Percentiles rank a stretch among this genome's conserved stretches.
Evolutionary conservation across 2,113 vertebrate species (phyloP).

Genomic region (Plestiodon gilberti): DNA sequence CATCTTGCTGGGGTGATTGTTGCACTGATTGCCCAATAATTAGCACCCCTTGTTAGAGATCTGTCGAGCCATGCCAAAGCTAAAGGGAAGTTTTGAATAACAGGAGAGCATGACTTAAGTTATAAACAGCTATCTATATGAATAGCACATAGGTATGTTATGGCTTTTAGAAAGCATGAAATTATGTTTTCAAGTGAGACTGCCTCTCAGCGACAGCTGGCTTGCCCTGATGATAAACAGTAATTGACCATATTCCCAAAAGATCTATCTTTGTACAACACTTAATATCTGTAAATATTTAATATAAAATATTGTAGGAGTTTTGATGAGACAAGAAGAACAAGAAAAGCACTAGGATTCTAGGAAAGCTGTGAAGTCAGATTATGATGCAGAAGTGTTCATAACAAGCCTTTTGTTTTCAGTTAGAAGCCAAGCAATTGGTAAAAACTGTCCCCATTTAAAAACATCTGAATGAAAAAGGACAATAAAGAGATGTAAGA

Average conservation of each 20-base stretch:
- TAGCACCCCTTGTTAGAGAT: neutral
- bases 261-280: slow-evolving; percentile 42
- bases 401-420: slow-evolving; percentile 18
- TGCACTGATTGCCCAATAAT: neutral
- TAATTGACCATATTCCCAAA: slow-evolving; percentile 44
- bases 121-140: neutral
- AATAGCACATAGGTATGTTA: neutral
- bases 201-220: slow-evolving; percentile 35
- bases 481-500: neutral
- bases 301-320: slow-evolving; percentile 33
- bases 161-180: slow-evolving; percentile 51
- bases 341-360: neutral
- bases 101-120: neutral
- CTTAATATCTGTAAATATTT: slow-evolving; percentile 58
- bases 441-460: slow-evolving; percentile 9
- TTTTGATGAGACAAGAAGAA: slow-evolving; percentile 32
- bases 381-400: slow-evolving; percentile 1
- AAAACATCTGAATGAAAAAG: neutral
- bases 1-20: neutral
- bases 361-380: slow-evolving; percentile 12
- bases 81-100: neutral
- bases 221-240: slow-evolving; percentile 43
- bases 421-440: neutral
- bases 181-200: slow-evolving; percentile 39
- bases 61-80: neutral